Conservation (phyloP, 2,888 invertebrate species). For the Apomyelois bistriatella region DNA sequence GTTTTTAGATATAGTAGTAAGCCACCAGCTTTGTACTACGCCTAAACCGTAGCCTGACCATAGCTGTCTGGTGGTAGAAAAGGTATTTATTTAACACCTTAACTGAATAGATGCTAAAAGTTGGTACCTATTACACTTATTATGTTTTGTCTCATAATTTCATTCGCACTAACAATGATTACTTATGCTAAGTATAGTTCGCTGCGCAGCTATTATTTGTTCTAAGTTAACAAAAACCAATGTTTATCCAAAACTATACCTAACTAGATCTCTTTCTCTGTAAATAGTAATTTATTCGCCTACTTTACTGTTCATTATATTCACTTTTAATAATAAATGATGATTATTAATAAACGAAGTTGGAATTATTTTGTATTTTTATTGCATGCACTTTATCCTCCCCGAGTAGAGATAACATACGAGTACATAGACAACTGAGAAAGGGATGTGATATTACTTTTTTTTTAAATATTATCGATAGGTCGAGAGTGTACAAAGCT, state of each 20-base stretch:
- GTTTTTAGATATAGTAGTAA: too few relatives aligned
- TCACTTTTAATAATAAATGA: constrained; percentile 70
- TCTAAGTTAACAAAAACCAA: constrained; percentile 9
- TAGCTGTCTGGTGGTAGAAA: background rate
- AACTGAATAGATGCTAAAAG: too few relatives aligned
- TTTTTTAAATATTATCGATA: too few relatives aligned
- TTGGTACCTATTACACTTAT: too few relatives aligned
- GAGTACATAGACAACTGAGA: too few relatives aligned
- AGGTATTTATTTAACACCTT: too few relatives aligned
- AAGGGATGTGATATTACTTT: too few relatives aligned
- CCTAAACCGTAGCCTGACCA: too few relatives aligned
- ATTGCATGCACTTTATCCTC: constrained; percentile 15
- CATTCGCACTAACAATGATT: too few relatives aligned
- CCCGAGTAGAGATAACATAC: background rate
- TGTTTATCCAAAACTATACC: constrained; percentile 7
- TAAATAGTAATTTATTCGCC: constrained; percentile 62
- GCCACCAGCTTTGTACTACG: too few relatives aligned
- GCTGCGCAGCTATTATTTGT: constrained; percentile 18
- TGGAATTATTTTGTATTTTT: constrained; percentile 35
- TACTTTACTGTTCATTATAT: constrained; percentile 63
- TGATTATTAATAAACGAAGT: constrained; percentile 59
- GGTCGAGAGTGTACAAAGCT: too few relatives aligned
- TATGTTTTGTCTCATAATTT: too few relatives aligned
- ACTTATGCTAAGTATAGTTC: constrained; percentile 2
- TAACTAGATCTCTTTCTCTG: constrained; percentile 36